Base-by-base conservation (phyloP, 1,140 invertebrate species). In the Cephus cinctus region DNA sequence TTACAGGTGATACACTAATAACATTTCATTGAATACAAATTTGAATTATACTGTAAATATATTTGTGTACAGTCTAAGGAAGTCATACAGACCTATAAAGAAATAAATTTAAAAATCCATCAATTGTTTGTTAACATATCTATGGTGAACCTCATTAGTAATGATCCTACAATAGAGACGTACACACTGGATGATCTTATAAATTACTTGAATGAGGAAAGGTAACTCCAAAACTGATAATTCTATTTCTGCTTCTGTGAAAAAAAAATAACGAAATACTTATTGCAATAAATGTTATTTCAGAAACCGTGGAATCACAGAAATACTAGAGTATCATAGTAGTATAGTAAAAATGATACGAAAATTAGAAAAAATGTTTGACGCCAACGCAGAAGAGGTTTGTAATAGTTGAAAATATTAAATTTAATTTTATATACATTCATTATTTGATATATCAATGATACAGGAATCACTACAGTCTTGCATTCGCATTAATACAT, bases 151-250 rank as follows among this genome's bases (percentile, higher is more conserved):
- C 30, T 54, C 23, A 22, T 46, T 22, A n/a, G n/a, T n/a, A 19
- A 34, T 23, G 43, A n/a, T 3, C 39, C 49, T 6, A 16, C 4
- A 9, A 39, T 45, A 6, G n/a, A 19, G 1, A 23, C 35, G 8
- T 45, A 46, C 22, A 39, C 32, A 15, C 8, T 43, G 8, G 41
- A 50, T 11, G 15, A 50, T 3, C 44, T 50, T 16, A 14, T 34
- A 34, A 32, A 15, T 11, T 41, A 48, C 34, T 16, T 48, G 12
- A 22, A 32, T 15, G 27, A 2, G 9, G 19, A 27, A 27, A 27
- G 25, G 25, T 27, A 27, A 27, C n/a, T 27, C 25, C 25, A 27
- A n/a, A n/a, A n/a, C n/a, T n/a, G n/a, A n/a, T n/a, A n/a, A n/a
- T n/a, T n/a, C n/a, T n/a, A 27, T 27, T 27, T 27, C n/a, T 27